phyloP scores from a whole-genome alignment of 2,888 invertebrate species.

The Myopa testacea region DNA sequence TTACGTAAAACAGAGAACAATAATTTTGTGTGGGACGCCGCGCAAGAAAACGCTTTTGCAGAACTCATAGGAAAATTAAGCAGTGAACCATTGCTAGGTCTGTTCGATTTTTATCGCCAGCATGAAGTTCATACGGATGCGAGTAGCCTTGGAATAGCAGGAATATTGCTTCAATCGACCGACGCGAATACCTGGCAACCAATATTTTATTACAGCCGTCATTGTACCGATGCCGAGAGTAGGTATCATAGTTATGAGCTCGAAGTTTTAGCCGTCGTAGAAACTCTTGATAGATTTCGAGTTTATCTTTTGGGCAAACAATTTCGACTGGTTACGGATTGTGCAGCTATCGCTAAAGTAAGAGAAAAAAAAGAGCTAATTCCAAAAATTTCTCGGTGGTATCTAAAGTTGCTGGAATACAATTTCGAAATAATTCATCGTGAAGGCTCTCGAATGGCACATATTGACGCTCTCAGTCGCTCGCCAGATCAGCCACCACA shows the following conservation, averaged over 20 bases:
- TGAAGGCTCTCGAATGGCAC: slow-evolving; percentile 35
- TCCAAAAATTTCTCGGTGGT: slow-evolving; percentile 52
- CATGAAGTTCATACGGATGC: slow-evolving; percentile 48
- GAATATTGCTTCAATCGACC: slow-evolving; percentile 42
- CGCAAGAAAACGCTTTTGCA: no score
- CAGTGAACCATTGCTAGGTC: slow-evolving; percentile 40
- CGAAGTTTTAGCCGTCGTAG: slow-evolving; percentile 46
- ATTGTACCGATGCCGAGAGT: slow-evolving; percentile 31
- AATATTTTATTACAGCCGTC: slow-evolving; percentile 44
- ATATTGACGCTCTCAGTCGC: slow-evolving; percentile 40
- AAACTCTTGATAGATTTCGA: slow-evolving; percentile 45
- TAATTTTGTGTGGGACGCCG: no score
- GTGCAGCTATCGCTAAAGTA: slow-evolving; percentile 39
- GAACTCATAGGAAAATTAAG: slow-evolving; percentile 22
- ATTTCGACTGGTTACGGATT: slow-evolving; percentile 41
- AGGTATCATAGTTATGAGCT: slow-evolving; percentile 46
- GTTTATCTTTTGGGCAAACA: slow-evolving; percentile 47
- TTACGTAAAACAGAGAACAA: no score
- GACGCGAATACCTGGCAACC: slow-evolving; percentile 43
- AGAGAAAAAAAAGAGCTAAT: slow-evolving; percentile 52
- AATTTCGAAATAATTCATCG: slow-evolving; percentile 42
- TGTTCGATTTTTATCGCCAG: slow-evolving; percentile 38
- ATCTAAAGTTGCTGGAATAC: slow-evolving; percentile 45
- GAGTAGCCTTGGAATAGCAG: slow-evolving; percentile 46
- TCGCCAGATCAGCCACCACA: slow-evolving; percentile 32